phyloP scores from a whole-genome alignment of 1,140 invertebrate genomes.

The Asbolus verrucosus region DNA sequence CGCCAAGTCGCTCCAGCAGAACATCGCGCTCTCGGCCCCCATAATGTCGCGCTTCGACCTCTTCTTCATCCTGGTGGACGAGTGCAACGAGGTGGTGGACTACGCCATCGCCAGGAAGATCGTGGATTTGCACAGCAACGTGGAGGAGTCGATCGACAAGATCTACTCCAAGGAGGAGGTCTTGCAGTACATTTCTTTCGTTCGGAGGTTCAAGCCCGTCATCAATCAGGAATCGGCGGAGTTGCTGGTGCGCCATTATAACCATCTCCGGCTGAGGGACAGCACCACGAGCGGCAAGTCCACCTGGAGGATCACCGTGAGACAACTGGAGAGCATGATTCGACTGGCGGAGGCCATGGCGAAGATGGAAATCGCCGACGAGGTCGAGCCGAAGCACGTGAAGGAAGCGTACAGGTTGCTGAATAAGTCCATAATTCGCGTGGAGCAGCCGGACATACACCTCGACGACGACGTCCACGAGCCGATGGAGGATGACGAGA shows the following conservation, averaged over 20 bases:
- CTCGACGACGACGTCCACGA: slow-evolving; percentile 75
- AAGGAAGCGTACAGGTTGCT: slow-evolving; percentile 93
- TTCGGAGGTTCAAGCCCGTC: slow-evolving; percentile 95
- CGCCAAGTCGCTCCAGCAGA: slow-evolving; percentile 94
- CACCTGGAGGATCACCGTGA: slow-evolving; percentile 96
- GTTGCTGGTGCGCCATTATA: slow-evolving; percentile 91
- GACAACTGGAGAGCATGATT: slow-evolving; percentile 98
- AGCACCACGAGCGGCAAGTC: slow-evolving; percentile 77
- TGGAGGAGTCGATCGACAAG: slow-evolving; percentile 79
- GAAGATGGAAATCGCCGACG: slow-evolving; percentile 92
- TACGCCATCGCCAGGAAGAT: slow-evolving; percentile 97
- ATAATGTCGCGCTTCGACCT: slow-evolving; percentile 99
- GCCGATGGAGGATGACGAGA: slow-evolving; percentile 59
- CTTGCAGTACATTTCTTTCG: slow-evolving; percentile 95
- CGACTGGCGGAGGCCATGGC: slow-evolving; percentile 97
- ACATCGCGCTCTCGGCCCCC: slow-evolving; percentile 92
- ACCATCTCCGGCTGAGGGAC: slow-evolving; percentile 86
- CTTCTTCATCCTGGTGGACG: slow-evolving; percentile 98
- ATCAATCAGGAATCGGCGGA: slow-evolving; percentile 87
- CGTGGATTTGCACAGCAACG: slow-evolving; percentile 92
- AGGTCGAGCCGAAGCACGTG: slow-evolving; percentile 89
- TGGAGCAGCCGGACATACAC: slow-evolving; percentile 97
- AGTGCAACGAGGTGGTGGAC: slow-evolving; percentile 94
- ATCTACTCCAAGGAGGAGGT: slow-evolving; percentile 90
- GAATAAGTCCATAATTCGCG: slow-evolving; percentile 98